A percentile compares a stretch with the other conserved stretches of the same genome.
Conservation (phyloP, 2,888 invertebrate species). For the Carabus problematicus region DNA sequence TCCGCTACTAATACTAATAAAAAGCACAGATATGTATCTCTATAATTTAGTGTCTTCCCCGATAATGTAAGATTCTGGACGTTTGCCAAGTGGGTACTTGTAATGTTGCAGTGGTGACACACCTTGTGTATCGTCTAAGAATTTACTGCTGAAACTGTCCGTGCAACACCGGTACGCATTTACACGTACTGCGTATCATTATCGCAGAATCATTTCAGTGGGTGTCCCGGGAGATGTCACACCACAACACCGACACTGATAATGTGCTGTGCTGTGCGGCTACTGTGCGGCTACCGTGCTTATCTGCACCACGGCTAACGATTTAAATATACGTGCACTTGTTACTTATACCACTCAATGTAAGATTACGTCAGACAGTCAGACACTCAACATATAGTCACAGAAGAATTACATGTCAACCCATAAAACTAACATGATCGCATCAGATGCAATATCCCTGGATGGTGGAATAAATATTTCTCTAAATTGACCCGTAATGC, state of each 20-base stretch:
- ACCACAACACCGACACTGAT: constrained; percentile 17
- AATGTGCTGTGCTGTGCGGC: too few relatives aligned
- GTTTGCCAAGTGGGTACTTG: too few relatives aligned
- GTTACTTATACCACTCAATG: constrained; percentile 33
- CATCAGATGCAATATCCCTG: too few relatives aligned
- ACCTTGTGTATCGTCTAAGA: constrained; percentile 10
- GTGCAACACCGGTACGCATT: background rate
- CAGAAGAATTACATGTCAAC: too few relatives aligned
- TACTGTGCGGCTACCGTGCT: constrained; percentile 16
- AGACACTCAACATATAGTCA: too few relatives aligned
- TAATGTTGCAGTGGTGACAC: background rate
- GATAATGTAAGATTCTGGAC: too few relatives aligned
- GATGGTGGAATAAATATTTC: too few relatives aligned
- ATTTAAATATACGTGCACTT: constrained; percentile 35
- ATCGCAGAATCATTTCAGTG: constrained; percentile 33
- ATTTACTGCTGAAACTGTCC: constrained; percentile 4
- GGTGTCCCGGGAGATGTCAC: constrained; percentile 20
- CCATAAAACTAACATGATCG: too few relatives aligned
- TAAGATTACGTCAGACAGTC: constrained; percentile 23
- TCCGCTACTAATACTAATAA: too few relatives aligned
- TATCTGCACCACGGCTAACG: constrained; percentile 27
- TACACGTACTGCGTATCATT: constrained; percentile 18
- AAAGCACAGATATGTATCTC: too few relatives aligned
- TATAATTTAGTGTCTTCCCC: too few relatives aligned
- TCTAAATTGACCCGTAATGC: too few relatives aligned